Percentiles rank a stretch among this genome's conserved stretches.
These are phyloP conservation scores for Sminthurides bifidus DNA, from an alignment of 1,140 invertebrate species.

Conservation along the genomic window DNA sequence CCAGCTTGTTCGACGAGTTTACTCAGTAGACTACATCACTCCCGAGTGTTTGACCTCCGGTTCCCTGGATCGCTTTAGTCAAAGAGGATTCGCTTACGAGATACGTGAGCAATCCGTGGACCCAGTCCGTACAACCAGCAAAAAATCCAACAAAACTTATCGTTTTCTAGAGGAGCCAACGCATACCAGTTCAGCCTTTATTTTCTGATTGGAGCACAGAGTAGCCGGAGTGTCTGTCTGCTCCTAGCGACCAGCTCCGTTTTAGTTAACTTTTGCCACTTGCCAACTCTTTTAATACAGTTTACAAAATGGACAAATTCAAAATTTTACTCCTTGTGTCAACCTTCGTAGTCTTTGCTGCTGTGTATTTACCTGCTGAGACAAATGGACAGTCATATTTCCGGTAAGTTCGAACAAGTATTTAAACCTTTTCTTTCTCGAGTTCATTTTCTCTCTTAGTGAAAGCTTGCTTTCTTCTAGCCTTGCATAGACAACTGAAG, in stretches of 20 bases:
- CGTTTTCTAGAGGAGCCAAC: too few species aligned
- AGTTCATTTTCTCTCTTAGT: conserved; percentile 1
- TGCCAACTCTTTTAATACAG: conserved; percentile 3
- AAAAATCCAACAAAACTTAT: too few species aligned
- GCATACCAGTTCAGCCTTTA: too few species aligned
- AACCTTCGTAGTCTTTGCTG: conserved; percentile 21
- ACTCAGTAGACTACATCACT: conserved; percentile 12
- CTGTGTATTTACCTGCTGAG: conserved; percentile 26
- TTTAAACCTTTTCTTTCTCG: neutral
- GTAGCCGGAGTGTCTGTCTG: too few species aligned
- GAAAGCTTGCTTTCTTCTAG: neutral
- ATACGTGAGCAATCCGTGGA: too few species aligned
- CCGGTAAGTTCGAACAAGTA: conserved; percentile 17
- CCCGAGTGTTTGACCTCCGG: conserved; percentile 23
- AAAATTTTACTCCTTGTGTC: conserved; percentile 27
- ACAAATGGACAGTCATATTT: conserved; percentile 31
- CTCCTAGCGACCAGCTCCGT: too few species aligned
- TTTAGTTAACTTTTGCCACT: too few species aligned
- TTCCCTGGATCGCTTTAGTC: neutral
- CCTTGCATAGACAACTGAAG: too few species aligned
- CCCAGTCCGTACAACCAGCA: too few species aligned
- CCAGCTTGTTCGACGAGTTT: neutral
- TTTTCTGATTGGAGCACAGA: too few species aligned
- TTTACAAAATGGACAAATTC: conserved; percentile 30
- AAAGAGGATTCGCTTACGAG: too few species aligned